Evolutionary conservation across 2,797 vertebrate species (phyloP).

Genomic region (Cirrhinus molitorella): DNA sequence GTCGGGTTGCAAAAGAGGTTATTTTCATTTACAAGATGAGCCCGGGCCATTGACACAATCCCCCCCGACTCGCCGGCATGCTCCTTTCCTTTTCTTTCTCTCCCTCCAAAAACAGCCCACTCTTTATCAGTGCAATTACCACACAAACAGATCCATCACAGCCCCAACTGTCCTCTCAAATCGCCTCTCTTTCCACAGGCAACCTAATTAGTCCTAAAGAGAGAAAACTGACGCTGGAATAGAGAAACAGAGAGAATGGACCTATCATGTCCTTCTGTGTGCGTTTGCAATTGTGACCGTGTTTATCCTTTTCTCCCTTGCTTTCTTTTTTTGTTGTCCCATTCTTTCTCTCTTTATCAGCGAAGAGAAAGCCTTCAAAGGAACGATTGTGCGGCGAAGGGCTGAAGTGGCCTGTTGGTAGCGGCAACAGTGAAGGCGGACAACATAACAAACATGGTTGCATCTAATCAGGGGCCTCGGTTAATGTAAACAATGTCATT

Average conservation of each 20-base stretch:
- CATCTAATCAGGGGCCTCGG: conserved; percentile 82
- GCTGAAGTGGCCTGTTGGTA: conserved; percentile 81
- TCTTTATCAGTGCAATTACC: conserved; percentile 86
- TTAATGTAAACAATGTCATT: conserved; percentile 88
- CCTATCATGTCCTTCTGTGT: conserved; percentile 71
- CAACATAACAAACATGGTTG: conserved; percentile 82
- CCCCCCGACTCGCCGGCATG: conserved; percentile 67
- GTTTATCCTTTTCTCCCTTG: conserved; percentile 60
- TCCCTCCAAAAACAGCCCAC: conserved; percentile 71
- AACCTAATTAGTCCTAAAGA: conserved; percentile 87
- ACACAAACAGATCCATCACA: conserved; percentile 81
- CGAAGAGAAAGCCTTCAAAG: conserved; percentile 87
- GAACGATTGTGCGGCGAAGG: conserved; percentile 69
- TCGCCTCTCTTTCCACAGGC: conserved; percentile 76
- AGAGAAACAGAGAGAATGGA: conserved; percentile 58
- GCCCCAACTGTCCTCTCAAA: conserved; percentile 75
- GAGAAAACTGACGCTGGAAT: conserved; percentile 72
- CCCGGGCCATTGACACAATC: conserved; percentile 53
- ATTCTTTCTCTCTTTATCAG: conserved; percentile 64
- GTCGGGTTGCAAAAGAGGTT: conserved; percentile 70
- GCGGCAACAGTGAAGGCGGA: conserved; percentile 73
- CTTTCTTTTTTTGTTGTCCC: conserved; percentile 46
- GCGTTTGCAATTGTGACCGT: conserved; percentile 67
- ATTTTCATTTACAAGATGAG: conserved; percentile 68
- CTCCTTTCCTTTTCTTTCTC: conserved; percentile 69